phyloP scores from a whole-genome alignment of 2,888 invertebrate species.

The Ligdia adustata region DNA sequence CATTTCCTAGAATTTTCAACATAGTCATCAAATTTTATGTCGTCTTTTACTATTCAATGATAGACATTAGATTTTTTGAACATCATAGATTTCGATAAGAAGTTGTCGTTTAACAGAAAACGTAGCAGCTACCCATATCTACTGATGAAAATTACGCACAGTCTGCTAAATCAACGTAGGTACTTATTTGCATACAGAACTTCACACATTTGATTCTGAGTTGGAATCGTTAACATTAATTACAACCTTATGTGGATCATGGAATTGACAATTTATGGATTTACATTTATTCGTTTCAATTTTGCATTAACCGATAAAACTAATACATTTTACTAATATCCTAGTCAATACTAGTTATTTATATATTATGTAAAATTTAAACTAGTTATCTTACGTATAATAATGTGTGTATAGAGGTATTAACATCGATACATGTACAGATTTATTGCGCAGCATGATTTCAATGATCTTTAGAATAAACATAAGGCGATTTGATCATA shows the following conservation, averaged over 20 bases:
- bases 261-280: constrained; percentile 39
- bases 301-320: constrained; percentile 37
- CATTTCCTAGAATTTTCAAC: too few species aligned
- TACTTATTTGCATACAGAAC: too few species aligned
- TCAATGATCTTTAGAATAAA: constrained; percentile 39
- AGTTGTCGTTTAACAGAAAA: too few species aligned
- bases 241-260: constrained; percentile 38
- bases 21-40: too few species aligned
- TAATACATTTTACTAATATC: constrained; percentile 37
- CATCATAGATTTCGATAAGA: too few species aligned
- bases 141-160: background rate
- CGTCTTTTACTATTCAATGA: too few species aligned
- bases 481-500: constrained; percentile 38
- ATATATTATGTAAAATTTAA: constrained; percentile 40
- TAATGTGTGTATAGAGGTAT: constrained; percentile 40
- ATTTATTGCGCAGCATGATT: constrained; percentile 39
- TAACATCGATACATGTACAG: constrained; percentile 31
- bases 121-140: too few species aligned
- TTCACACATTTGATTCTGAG: constrained; percentile 24
- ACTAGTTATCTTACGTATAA: constrained; percentile 37
- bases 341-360: constrained; percentile 36
- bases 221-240: constrained; percentile 34
- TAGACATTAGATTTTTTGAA: too few species aligned
- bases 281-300: constrained; percentile 35
- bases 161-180: constrained; percentile 1